A percentile compares a stretch with the other conserved stretches of the same genome.
Evolutionary conservation across 2,113 vertebrate species (phyloP).

Genomic region (Glareola pratincola): DNA sequence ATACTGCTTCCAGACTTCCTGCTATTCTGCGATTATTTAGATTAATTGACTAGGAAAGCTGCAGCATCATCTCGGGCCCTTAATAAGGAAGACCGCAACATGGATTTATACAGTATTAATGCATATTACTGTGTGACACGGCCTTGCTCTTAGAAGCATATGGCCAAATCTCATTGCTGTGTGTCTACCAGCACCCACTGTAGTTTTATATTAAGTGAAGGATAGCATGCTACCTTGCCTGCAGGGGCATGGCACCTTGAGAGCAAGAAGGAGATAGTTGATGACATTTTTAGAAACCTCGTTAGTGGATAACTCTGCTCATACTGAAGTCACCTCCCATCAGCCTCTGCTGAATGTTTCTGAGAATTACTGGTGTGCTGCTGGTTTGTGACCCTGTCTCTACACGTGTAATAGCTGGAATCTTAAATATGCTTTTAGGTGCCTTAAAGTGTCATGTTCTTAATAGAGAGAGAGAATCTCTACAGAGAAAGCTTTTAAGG

Average conservation of each 20-base stretch:
- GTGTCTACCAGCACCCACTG: not conserved
- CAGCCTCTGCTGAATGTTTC: not conserved
- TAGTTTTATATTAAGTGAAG: not conserved
- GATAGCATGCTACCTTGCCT: not conserved
- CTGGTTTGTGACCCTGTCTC: not conserved
- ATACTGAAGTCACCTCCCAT: not conserved
- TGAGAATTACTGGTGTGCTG: not conserved
- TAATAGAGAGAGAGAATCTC: not conserved
- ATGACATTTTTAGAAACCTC: not conserved
- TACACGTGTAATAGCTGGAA: not conserved
- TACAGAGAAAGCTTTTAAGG: not conserved
- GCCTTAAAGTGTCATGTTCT: not conserved
- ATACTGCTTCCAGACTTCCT: conserved; percentile 52
- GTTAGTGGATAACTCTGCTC: not conserved
- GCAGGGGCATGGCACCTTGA: not conserved
- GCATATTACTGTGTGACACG: not conserved
- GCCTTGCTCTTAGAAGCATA: not conserved
- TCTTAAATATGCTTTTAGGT: not conserved
- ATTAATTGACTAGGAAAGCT: conserved; percentile 56
- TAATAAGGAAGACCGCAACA: not conserved
- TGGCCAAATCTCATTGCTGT: not conserved
- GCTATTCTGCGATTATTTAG: conserved; percentile 44
- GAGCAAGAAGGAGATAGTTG: not conserved
- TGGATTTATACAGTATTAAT: not conserved
- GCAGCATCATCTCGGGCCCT: conserved; percentile 26